Conservation (phyloP, 2,797 vertebrate species). For the Notoglanidium macrostoma region DNA sequence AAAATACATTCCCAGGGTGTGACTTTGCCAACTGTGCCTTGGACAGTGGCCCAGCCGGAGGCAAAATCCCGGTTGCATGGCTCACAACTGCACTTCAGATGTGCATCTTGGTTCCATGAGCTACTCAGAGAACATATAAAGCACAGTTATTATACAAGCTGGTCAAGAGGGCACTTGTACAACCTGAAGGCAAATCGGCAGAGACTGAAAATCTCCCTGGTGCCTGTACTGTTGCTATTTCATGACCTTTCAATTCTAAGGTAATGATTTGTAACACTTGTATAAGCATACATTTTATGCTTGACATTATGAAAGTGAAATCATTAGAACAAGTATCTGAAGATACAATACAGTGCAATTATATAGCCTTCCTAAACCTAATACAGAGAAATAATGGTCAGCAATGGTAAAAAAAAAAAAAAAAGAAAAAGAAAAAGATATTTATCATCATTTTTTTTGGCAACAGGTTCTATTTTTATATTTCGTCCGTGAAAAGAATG, state of each 20-base stretch:
- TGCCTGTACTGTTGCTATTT: background rate
- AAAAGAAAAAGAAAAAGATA: too few relatives aligned
- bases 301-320: background rate
- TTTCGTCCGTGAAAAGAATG: too few relatives aligned
- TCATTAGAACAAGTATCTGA: background rate
- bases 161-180: slow-evolving; percentile 1
- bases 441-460: too few relatives aligned
- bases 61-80: background rate
- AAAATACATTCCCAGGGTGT: background rate
- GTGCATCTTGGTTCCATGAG: background rate
- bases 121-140: slow-evolving; percentile 4
- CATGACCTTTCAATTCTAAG: background rate
- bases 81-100: background rate
- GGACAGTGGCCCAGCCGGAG: background rate
- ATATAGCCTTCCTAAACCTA: background rate
- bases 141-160: background rate
- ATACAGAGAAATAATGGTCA: background rate
- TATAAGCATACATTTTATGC: background rate
- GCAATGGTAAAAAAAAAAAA: too few relatives aligned
- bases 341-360: background rate
- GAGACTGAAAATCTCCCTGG: background rate
- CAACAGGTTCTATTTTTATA: too few relatives aligned
- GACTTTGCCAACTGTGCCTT: background rate
- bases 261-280: background rate
- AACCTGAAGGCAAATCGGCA: background rate